These are phyloP conservation scores for Papilio aristodemus DNA, from an alignment of 1,140 invertebrate genomes.

Conservation along the genomic window DNA sequence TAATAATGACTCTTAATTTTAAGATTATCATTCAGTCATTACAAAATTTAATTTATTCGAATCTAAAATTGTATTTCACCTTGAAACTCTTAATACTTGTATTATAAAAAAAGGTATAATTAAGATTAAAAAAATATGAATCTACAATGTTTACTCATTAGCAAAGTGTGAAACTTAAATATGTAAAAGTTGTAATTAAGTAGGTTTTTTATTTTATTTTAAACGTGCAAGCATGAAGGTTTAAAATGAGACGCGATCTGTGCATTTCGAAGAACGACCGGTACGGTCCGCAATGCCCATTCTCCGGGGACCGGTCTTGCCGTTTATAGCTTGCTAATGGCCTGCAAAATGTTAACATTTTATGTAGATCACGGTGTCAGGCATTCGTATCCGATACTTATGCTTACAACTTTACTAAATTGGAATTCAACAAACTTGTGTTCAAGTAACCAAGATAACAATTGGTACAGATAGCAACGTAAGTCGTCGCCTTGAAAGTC, in stretches of 20 bases:
- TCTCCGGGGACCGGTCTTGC: conserved; percentile 9
- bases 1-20: no score
- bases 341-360: conserved; percentile 25
- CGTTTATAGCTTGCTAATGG: conserved; percentile 23
- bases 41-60: no score
- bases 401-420: background rate
- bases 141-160: no score
- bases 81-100: no score
- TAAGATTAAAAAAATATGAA: no score
- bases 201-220: background rate
- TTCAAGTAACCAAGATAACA: background rate
- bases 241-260: background rate
- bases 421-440: background rate
- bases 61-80: no score
- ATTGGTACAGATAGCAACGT: no score
- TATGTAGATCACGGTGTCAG: conserved; percentile 8
- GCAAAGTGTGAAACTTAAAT: background rate
- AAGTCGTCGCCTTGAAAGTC: no score
- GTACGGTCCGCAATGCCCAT: conserved; percentile 3
- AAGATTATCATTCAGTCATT: no score
- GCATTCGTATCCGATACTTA: background rate
- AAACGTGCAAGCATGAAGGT: conserved; percentile 11
- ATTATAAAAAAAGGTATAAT: no score
- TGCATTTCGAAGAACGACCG: conserved; percentile 10
- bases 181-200: background rate